Base-by-base conservation (phyloP, 1,140 invertebrate genomes). In the Drosophila truncata region DNA sequence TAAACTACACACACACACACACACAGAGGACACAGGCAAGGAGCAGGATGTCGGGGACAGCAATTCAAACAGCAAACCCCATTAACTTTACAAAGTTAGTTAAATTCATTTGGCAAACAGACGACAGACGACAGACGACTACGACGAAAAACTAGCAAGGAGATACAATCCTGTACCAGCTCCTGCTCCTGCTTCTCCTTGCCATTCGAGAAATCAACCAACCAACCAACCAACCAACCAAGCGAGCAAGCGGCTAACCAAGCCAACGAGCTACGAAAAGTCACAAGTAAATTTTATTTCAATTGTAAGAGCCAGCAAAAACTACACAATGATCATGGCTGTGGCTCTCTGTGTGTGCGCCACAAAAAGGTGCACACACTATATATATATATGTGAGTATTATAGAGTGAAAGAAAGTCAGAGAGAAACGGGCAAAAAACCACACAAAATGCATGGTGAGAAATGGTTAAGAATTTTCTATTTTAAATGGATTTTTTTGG, bases 71-170 rank as follows among this genome's bases (percentile, higher is more conserved):
- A 85, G 85, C 85, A 90, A 90, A 90, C 85, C 82, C 85, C 81
- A 90, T 90, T 90, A 90, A 90, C 86, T 90, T 91, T 91, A 90
- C 82, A 91, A 90, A 90, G 86, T 90, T 90, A 91, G 85, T 90
- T 90, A 90, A 90, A 90, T 91, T 90, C 85, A 91, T 91, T 90
- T 90, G 78, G 86, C 86, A 90, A 91, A 90, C 86, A 90, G 78
- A 88, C 75, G 78, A 65, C 86, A 90, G 78, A 88, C 75, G 78
- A 65, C 64, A 63, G 78, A 66, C 63, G 47, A 60, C 63, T n/a
- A 18, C 75, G 78, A 65, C 80, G 62, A 83, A 79, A 77, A 77
- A 58, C 47, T 63, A 71, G 64, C 61, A 52, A 66, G 59, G 73
- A 85, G 78, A 84, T 67, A 54, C 44, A 46, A 46, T 46, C 20